phyloP scores from a whole-genome alignment of 2,113 vertebrate species.

The Maccullochella peelii region DNA sequence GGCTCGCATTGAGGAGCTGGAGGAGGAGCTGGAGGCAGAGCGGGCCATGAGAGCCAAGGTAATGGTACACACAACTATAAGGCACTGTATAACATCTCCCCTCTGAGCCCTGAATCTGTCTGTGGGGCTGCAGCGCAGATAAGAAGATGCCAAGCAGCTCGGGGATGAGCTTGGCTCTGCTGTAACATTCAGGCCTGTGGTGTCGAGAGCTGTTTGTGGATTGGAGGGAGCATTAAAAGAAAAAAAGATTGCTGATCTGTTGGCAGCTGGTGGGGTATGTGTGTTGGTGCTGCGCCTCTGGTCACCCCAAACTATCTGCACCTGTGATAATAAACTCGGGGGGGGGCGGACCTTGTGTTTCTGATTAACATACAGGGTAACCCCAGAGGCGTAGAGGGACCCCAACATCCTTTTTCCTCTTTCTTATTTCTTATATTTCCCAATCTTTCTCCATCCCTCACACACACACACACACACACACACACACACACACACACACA shows the following conservation, averaged over 20 bases:
- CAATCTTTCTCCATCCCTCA: not conserved
- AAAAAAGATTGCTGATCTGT: not conserved
- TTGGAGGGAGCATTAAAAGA: constrained; percentile 14
- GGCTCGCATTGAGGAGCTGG: constrained; percentile 86
- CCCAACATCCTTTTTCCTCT: constrained; percentile 38
- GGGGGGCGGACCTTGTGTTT: constrained; percentile 63
- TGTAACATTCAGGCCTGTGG: constrained; percentile 8
- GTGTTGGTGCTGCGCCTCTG: constrained; percentile 39
- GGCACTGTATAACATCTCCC: not conserved
- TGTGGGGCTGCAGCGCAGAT: constrained; percentile 13
- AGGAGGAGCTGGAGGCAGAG: constrained; percentile 87
- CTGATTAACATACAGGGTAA: constrained; percentile 68
- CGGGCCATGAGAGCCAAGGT: constrained; percentile 84
- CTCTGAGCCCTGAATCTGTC: constrained; percentile 19
- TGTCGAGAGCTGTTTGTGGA: constrained; percentile 14
- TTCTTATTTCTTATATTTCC: constrained; percentile 33
- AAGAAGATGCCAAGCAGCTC: constrained; percentile 6
- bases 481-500: constrained; percentile 21
- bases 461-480: constrained; percentile 24
- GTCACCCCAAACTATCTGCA: constrained; percentile 78
- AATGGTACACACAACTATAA: constrained; percentile 17
- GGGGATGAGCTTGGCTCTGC: not conserved
- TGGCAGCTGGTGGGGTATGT: constrained; percentile 42
- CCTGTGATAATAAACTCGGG: constrained; percentile 79
- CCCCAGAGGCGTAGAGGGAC: constrained; percentile 42